A percentile compares a stretch with the other conserved stretches of the same genome.
These are phyloP conservation scores for Diplogasteroides magnus DNA, from an alignment of 1,140 invertebrate species.

Conservation along the genomic window DNA sequence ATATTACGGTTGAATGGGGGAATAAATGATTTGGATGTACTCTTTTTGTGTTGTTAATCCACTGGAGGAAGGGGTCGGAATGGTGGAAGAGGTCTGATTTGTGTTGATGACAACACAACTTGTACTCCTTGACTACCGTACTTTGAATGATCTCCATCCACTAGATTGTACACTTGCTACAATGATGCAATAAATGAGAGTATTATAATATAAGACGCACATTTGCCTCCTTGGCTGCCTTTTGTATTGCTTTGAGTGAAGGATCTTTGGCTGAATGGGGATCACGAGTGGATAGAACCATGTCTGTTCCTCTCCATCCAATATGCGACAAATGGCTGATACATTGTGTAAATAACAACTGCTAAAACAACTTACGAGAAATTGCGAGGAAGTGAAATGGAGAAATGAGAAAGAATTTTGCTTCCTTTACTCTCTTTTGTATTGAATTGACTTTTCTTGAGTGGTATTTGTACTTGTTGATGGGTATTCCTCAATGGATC, in stretches of 20 bases:
- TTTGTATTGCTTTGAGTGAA: neutral
- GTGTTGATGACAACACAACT: neutral
- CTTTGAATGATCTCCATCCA: constrained; percentile 6
- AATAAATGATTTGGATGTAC: no score
- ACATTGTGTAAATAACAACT: no score
- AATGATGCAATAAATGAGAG: no score
- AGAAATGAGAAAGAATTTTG: neutral
- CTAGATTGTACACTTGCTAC: constrained; percentile 18
- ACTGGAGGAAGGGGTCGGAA: neutral
- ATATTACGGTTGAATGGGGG: no score
- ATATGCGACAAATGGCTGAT: no score
- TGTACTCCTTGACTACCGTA: constrained; percentile 17
- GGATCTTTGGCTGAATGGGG: neutral
- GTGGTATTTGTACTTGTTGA: constrained; percentile 18
- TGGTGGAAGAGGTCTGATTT: neutral
- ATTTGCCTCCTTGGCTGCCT: neutral
- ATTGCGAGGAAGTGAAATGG: neutral
- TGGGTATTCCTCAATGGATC: constrained; percentile 12
- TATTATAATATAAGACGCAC: no score
- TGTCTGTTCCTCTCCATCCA: no score
- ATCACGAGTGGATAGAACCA: no score
- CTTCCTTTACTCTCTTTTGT: neutral
- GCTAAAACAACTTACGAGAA: no score
- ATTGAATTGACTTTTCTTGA: constrained; percentile 8
- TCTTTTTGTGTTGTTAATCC: no score